phyloP scores from a whole-genome alignment of 35 echinoderm and acorn worm species.

The Holothuria glaberrima region DNA sequence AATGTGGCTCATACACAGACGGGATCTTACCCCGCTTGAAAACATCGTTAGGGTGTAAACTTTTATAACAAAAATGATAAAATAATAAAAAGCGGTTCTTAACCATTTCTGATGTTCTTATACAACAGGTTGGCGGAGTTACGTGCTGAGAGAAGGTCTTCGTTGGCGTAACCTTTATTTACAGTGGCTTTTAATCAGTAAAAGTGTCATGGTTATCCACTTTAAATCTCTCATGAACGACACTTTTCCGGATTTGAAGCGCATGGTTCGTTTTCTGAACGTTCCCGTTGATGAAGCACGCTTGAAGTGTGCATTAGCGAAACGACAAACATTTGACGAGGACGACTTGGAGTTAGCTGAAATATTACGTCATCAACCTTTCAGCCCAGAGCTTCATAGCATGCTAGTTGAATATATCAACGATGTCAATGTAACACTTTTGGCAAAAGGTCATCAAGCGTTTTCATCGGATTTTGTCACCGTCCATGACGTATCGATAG shows the following conservation, averaged over 20 bases:
- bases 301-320: slow-evolving; percentile 35
- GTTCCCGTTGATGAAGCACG: slow-evolving; percentile 19
- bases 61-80: no score
- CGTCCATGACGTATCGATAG: not conserved
- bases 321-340: not conserved
- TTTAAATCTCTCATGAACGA: slow-evolving; percentile 2
- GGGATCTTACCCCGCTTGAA: not conserved
- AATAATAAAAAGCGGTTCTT: no score
- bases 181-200: slow-evolving; percentile 24
- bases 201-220: slow-evolving; percentile 49
- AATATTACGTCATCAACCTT: not conserved
- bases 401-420: not conserved
- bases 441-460: not conserved
- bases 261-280: slow-evolving; percentile 50
- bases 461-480: not conserved
- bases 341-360: not conserved
- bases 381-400: not conserved
- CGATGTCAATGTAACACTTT: slow-evolving; percentile 1
- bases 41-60: no score
- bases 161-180: slow-evolving; percentile 47
- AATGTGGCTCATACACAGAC: not conserved
- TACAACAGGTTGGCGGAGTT: slow-evolving; percentile 20
- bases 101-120: not conserved
- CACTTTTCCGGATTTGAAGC: slow-evolving; percentile 15
- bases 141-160: slow-evolving; percentile 32